Base-by-base conservation (phyloP, 92 coral and sea anemone genomes). In the Virgularia gustaviana region DNA sequence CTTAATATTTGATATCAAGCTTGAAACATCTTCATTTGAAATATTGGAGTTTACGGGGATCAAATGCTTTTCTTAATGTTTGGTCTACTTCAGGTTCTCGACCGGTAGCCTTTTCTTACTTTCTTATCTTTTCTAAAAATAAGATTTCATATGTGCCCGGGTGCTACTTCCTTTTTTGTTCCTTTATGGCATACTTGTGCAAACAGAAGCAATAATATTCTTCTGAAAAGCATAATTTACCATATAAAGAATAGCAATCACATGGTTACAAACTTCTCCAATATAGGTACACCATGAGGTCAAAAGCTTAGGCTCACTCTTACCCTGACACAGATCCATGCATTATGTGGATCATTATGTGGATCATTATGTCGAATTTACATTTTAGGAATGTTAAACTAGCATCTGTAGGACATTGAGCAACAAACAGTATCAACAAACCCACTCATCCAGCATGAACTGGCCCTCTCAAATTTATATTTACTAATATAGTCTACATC, bases 1-100 rank as follows among this genome's bases (percentile, higher is more conserved):
- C 70, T 78, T 78, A 15, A 78, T 78, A 70, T 43, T 60, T 49
- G 54, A 78, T 13, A 52, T 59, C 16, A 77, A 37, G 66, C 6
- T 1, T 45, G 82, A 47, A n/a, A 77, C 82, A 20, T 29, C 18
- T 12, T 77, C 82, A 77, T 65, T 49, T 53, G 41, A 65, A 9
- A 77, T 23, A 27, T 47, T 24, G 34, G 38, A 62, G 54, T 49
- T 66, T 64, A 37, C 82, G 54, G 2, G 76, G 66, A 77, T 77
- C 76, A 77, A 65, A 77, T 58, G 31, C 62, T 54, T 58, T 32
- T 65, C 5, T 10, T 57, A 54, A n/a, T n/a, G n/a, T n/a, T n/a
- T n/a, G n/a, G n/a, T n/a, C n/a, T n/a, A n/a, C n/a, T n/a, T n/a
- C n/a, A n/a, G n/a, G n/a, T n/a, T 51, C 22, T 6, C 10, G 23